Conservation (phyloP, 2,797 vertebrate genomes). For the Galaxias olidus region DNA sequence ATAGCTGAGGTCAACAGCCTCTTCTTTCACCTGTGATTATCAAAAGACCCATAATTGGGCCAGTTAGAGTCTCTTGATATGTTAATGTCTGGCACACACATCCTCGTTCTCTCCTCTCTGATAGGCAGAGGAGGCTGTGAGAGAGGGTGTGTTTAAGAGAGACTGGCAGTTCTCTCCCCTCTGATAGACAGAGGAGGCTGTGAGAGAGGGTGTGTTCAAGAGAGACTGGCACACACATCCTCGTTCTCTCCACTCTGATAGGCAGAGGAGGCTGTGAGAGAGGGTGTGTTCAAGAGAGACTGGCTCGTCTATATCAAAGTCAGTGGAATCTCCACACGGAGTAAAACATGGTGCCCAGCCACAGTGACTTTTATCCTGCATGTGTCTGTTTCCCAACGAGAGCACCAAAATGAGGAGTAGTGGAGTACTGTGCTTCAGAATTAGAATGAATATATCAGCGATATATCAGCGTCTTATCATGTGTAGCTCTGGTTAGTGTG, state of each 20-base stretch:
- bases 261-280: too few species aligned
- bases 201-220: too few species aligned
- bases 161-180: too few species aligned
- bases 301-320: slow-evolving; percentile 12
- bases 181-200: too few species aligned
- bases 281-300: too few species aligned
- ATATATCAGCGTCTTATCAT: too few species aligned
- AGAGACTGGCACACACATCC: too few species aligned
- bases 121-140: slow-evolving; percentile 8
- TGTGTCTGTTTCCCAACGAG: not conserved
- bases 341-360: not conserved
- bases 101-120: slow-evolving; percentile 59
- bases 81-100: slow-evolving; percentile 60
- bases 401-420: too few species aligned
- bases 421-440: too few species aligned
- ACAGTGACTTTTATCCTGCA: slow-evolving; percentile 11
- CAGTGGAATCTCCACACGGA: not conserved
- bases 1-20: slow-evolving; percentile 58
- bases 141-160: too few species aligned
- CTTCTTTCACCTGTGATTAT: slow-evolving; percentile 60
- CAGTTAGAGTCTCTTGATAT: slow-evolving; percentile 69
- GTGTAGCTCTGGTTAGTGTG: not conserved
- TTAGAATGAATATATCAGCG: too few species aligned
- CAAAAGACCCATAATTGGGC: slow-evolving; percentile 58
- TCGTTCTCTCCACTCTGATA: too few species aligned